These are phyloP conservation scores for Hirtodrosophila confusa DNA, from an alignment of 2,888 invertebrate species.

Conservation along the genomic window DNA sequence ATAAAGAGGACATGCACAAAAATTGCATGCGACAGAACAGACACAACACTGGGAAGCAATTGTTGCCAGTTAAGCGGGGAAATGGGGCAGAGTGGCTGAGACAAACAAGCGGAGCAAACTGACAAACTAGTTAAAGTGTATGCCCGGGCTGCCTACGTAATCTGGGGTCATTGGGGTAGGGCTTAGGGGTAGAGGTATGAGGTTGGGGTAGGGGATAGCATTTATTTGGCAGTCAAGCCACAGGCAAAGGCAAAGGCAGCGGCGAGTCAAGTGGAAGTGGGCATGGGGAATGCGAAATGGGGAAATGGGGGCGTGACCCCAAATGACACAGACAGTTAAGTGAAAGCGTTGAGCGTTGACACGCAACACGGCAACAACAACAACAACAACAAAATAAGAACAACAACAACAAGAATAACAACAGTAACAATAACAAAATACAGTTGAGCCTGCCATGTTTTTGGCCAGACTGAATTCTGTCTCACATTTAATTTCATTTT, in stretches of 20 bases:
- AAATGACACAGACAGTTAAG: slow-evolving; percentile 76
- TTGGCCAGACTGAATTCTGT: slow-evolving; percentile 45
- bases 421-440: slow-evolving; percentile 36
- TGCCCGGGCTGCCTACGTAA: slow-evolving; percentile 13
- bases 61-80: not conserved
- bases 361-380: slow-evolving; percentile 61
- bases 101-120: slow-evolving; percentile 61
- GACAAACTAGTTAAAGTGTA: slow-evolving; percentile 74
- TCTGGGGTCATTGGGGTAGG: not conserved
- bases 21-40: slow-evolving; percentile 60
- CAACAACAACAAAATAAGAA: slow-evolving; percentile 18
- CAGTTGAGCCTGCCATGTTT: slow-evolving; percentile 49
- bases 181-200: not conserved
- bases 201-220: slow-evolving; percentile 10
- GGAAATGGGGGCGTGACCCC: slow-evolving; percentile 74
- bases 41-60: slow-evolving; percentile 6
- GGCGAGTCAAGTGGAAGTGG: slow-evolving; percentile 52
- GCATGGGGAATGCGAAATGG: slow-evolving; percentile 25
- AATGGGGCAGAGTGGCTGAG: slow-evolving; percentile 1
- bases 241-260: slow-evolving; percentile 36
- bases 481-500: slow-evolving; percentile 75
- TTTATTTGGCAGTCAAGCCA: slow-evolving; percentile 54
- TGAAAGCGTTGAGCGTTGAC: slow-evolving; percentile 76
- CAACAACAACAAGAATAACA: slow-evolving; percentile 29
- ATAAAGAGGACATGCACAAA: slow-evolving; percentile 66